A percentile compares a stretch with the other conserved stretches of the same genome.
Evolutionary conservation across 2,888 invertebrate species (phyloP).

Genomic region (Sinodicranocentrus sp.): DNA sequence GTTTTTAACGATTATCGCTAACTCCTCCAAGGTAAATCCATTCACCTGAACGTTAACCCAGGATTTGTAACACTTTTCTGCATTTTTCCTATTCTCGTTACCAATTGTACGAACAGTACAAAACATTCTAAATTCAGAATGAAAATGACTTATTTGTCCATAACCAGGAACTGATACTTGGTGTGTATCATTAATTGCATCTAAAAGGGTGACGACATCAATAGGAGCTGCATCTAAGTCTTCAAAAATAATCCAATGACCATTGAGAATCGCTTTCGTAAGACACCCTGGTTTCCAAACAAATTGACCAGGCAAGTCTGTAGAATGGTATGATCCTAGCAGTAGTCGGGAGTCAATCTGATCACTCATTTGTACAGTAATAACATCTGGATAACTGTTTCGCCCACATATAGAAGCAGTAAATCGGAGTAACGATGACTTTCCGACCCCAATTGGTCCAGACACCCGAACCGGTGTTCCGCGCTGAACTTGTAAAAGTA

Average conservation of each 20-base stretch:
- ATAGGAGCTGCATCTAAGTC: constrained; percentile 96
- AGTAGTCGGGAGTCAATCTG: constrained; percentile 98
- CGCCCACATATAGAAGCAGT: constrained; percentile 82
- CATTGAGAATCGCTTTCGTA: constrained; percentile 82
- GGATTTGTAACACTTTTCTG: constrained; percentile 84
- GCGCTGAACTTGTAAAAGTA: constrained; percentile 51
- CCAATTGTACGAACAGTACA: constrained; percentile 82
- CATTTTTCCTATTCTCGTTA: constrained; percentile 20
- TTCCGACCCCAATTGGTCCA: constrained; percentile 96
- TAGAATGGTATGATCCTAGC: constrained; percentile 95
- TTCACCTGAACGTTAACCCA: constrained; percentile 90
- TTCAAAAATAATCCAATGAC: constrained; percentile 95
- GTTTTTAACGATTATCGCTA: constrained; percentile 79
- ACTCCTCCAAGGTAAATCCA: constrained; percentile 86
- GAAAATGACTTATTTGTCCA: constrained; percentile 87
- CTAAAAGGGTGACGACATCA: constrained; percentile 93
- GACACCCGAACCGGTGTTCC: constrained; percentile 82
- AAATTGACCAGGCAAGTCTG: constrained; percentile 98
- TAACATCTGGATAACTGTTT: constrained; percentile 80
- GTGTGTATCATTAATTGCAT: constrained; percentile 90
- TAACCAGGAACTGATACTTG: constrained; percentile 92
- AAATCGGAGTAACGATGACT: constrained; percentile 93
- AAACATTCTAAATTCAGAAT: constrained; percentile 94
- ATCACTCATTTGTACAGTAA: constrained; percentile 96
- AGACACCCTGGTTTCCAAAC: constrained; percentile 97